Percentiles rank a stretch among this genome's conserved stretches.
Evolutionary conservation across 2,113 vertebrate species (phyloP).

Genomic region (Oncorhynchus nerka): DNA sequence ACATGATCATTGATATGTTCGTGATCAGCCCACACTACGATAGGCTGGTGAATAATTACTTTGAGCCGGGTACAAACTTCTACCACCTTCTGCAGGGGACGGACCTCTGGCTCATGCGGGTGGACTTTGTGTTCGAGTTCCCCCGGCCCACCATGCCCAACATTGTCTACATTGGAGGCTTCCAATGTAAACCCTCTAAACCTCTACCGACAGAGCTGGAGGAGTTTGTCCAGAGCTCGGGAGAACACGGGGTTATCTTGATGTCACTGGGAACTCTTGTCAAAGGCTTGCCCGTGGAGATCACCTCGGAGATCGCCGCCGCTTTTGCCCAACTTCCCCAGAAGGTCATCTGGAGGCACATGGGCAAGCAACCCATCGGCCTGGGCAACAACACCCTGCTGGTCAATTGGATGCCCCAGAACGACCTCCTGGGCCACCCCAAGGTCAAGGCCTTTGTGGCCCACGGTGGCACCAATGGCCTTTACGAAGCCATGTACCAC

Average conservation of each 20-base stretch:
- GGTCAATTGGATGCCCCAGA: conserved; percentile 72
- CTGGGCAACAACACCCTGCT: conserved; percentile 72
- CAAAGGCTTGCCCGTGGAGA: conserved; percentile 58
- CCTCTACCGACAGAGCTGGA: conserved; percentile 67
- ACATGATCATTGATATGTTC: conserved; percentile 42
- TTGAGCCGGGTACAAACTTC: conserved; percentile 62
- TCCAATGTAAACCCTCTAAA: conserved; percentile 69
- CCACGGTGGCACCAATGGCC: conserved; percentile 69
- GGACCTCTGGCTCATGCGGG: conserved; percentile 73
- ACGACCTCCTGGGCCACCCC: conserved; percentile 72
- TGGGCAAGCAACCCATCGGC: conserved; percentile 51
- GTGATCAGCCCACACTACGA: conserved; percentile 56
- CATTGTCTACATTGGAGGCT: conserved; percentile 71
- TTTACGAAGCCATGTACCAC: conserved; percentile 75
- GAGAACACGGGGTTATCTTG: conserved; percentile 69
- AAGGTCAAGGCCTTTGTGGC: conserved; percentile 68
- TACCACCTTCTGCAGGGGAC: conserved; percentile 64
- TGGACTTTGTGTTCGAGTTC: conserved; percentile 74
- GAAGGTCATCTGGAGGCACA: conserved; percentile 73
- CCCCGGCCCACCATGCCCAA: conserved; percentile 73
- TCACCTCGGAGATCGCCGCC: conserved; percentile 64
- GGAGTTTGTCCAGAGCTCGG: conserved; percentile 72
- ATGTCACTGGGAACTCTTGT: conserved; percentile 74
- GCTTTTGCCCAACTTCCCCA: conserved; percentile 74
- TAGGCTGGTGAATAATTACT: conserved; percentile 56